A percentile compares a stretch with the other conserved stretches of the same genome.
These are phyloP conservation scores for Echeneis naucrates DNA, from an alignment of 2,797 vertebrate genomes.

Conservation along the genomic window DNA sequence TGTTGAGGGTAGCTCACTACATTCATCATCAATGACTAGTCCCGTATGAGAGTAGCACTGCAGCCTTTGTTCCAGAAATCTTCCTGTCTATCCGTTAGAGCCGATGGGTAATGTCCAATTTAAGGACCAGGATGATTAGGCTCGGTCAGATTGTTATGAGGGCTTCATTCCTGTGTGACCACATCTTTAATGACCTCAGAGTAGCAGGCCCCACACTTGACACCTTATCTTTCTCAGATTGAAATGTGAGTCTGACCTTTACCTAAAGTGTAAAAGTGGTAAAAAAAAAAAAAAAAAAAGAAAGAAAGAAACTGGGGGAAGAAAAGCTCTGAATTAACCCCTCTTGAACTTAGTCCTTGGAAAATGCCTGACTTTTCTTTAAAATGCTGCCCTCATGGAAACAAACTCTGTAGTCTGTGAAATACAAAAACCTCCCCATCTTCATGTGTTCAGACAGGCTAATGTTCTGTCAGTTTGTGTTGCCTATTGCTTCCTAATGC, in stretches of 20 bases:
- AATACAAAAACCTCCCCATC: background rate
- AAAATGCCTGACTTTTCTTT: constrained; percentile 33
- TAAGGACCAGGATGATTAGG: constrained; percentile 58
- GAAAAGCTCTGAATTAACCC: constrained; percentile 26
- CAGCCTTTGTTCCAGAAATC: constrained; percentile 58
- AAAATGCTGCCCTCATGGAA: constrained; percentile 11
- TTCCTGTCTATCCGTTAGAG: constrained; percentile 42
- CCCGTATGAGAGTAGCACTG: constrained; percentile 45
- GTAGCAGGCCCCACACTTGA: constrained; percentile 48
- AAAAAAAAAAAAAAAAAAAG: no score
- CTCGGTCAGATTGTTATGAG: constrained; percentile 62
- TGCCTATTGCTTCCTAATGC: background rate
- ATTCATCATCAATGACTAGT: constrained; percentile 72
- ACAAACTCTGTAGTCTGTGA: constrained; percentile 12
- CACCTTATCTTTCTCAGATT: constrained; percentile 48
- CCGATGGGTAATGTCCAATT: constrained; percentile 62
- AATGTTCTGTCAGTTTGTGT: background rate
- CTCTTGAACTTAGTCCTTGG: constrained; percentile 25
- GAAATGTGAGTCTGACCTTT: constrained; percentile 76
- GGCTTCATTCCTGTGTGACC: constrained; percentile 46
- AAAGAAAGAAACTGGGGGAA: constrained; percentile 52
- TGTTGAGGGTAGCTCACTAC: constrained; percentile 66
- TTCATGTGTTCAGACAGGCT: constrained; percentile 21
- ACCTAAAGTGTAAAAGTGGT: constrained; percentile 62
- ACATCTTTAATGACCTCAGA: constrained; percentile 69